Conservation (phyloP, 2,113 vertebrate species). For the Trogon melanurus region DNA sequence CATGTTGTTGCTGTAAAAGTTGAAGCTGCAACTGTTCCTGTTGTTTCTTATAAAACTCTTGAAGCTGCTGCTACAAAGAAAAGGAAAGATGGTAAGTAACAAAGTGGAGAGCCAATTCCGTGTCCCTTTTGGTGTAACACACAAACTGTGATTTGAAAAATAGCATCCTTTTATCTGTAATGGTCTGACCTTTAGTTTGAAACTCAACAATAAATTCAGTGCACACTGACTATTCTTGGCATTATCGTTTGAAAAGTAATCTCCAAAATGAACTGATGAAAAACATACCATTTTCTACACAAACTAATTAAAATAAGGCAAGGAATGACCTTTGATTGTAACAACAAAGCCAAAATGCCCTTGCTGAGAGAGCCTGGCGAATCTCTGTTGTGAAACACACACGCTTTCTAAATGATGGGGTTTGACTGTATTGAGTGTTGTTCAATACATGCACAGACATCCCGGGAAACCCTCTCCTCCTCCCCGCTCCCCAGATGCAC, state of each 20-base stretch:
- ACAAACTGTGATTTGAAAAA: constrained; percentile 81
- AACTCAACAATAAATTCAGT: constrained; percentile 82
- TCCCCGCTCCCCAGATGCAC: background rate
- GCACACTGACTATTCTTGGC: constrained; percentile 81
- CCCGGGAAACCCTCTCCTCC: background rate
- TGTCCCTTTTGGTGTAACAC: constrained; percentile 68
- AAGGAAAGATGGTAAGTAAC: constrained; percentile 75
- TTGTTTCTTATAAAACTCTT: constrained; percentile 99
- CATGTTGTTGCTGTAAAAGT: constrained; percentile 98
- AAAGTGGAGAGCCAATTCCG: constrained; percentile 64
- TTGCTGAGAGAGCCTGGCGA: constrained; percentile 74
- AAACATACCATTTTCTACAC: constrained; percentile 85
- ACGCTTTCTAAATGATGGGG: constrained; percentile 61
- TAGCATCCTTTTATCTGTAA: constrained; percentile 84
- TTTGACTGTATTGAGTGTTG: constrained; percentile 42
- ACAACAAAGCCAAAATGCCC: constrained; percentile 80
- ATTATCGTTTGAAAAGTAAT: constrained; percentile 86
- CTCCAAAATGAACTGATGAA: constrained; percentile 85
- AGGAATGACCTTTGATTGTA: constrained; percentile 82
- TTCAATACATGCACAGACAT: background rate
- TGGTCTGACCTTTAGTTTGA: constrained; percentile 84
- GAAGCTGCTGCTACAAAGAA: constrained; percentile 96
- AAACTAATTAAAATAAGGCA: constrained; percentile 87
- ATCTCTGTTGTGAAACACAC: constrained; percentile 60
- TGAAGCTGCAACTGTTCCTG: constrained; percentile 99